Percentiles rank a stretch among this genome's conserved stretches.
Evolutionary conservation across 2,113 vertebrate genomes (phyloP).

Genomic region (Sarotherodon lohbergeri): DNA sequence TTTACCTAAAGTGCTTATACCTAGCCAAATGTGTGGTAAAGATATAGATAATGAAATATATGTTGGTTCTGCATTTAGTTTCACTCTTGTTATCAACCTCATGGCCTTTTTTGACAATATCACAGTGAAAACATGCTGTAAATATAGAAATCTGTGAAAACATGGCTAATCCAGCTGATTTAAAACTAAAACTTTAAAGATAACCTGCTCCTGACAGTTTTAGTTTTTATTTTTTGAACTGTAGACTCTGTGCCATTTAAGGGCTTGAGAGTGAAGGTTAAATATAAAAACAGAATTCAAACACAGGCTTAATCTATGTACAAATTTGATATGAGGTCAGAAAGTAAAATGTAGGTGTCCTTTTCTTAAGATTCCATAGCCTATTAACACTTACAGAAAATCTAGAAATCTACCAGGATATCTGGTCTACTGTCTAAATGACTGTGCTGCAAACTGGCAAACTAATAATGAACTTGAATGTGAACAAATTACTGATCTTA

Average conservation of each 20-base stretch:
- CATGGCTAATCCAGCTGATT: background rate
- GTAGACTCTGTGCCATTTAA: background rate
- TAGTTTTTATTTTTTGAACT: background rate
- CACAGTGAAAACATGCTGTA: background rate
- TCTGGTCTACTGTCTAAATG: rapidly evolving
- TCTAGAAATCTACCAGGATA: background rate
- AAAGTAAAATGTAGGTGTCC: background rate
- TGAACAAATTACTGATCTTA: background rate
- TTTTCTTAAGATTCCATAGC: background rate
- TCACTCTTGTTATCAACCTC: background rate
- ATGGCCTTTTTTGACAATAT: background rate
- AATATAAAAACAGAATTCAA: background rate
- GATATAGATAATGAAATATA: too few species aligned
- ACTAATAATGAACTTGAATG: background rate
- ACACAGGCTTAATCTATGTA: background rate
- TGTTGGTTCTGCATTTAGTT: background rate
- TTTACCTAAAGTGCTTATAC: too few species aligned
- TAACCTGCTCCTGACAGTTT: background rate
- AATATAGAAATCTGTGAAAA: background rate
- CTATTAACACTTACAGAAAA: background rate
- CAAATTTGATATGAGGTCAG: background rate
- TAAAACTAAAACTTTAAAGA: background rate
- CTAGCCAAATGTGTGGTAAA: too few species aligned
- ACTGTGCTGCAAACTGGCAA: background rate
- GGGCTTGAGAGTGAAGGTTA: background rate